Conservation (phyloP, 1,140 invertebrate genomes). For the Leguminivora glycinivorella region DNA sequence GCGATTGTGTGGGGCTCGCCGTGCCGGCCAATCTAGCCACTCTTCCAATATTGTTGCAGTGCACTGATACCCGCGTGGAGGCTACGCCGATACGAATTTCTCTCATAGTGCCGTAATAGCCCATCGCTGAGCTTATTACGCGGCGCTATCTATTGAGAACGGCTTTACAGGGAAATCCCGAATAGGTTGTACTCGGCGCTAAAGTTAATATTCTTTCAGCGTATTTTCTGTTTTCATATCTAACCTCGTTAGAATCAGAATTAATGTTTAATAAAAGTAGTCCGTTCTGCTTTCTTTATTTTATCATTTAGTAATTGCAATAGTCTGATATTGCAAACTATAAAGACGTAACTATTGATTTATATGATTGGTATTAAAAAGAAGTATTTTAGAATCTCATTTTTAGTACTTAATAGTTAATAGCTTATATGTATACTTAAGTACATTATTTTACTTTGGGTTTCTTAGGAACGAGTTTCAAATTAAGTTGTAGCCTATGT, state of each 20-base stretch:
- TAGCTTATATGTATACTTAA: neutral
- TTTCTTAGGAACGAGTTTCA: neutral
- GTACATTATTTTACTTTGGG: neutral
- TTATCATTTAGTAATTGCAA: neutral
- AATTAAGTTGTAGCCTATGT: constrained; percentile 16
- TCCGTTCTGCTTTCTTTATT: neutral
- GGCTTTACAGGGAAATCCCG: constrained; percentile 73
- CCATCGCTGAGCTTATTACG: constrained; percentile 75
- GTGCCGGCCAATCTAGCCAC: constrained; percentile 45
- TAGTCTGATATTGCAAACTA: neutral
- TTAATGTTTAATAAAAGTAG: constrained; percentile 32
- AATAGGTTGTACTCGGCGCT: constrained; percentile 65
- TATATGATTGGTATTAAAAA: neutral
- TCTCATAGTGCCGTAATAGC: constrained; percentile 65
- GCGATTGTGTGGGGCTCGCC: constrained; percentile 50
- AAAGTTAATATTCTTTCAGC: constrained; percentile 61
- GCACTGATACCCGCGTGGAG: constrained; percentile 54
- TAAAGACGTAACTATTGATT: neutral
- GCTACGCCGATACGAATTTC: constrained; percentile 66
- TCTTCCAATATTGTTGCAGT: constrained; percentile 62
- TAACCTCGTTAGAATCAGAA: constrained; percentile 43
- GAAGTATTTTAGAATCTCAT: neutral
- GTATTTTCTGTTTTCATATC: constrained; percentile 51
- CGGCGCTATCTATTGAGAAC: constrained; percentile 73
- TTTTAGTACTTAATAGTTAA: no score